Percentiles rank a stretch among this genome's conserved stretches.
Evolutionary conservation across 2,888 invertebrate species (phyloP).

Genomic region (Dolichopus griseipennis): DNA sequence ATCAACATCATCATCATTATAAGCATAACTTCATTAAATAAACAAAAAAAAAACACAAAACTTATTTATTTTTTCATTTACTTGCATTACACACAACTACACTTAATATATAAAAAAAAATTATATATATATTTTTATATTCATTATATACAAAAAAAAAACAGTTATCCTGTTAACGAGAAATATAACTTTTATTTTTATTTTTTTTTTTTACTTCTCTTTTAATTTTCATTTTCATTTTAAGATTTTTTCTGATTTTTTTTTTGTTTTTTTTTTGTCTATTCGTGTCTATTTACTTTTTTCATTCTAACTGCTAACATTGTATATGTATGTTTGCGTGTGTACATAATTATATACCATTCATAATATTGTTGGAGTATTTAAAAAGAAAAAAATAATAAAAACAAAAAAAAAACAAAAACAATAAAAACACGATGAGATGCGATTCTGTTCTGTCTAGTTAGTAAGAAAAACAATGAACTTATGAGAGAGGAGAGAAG

Average conservation of each 20-base stretch:
- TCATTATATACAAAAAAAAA: neutral
- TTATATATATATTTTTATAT: neutral
- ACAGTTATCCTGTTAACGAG: neutral
- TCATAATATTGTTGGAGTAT: neutral
- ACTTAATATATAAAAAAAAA: neutral
- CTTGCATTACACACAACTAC: too few species aligned
- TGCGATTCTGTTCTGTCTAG: too few species aligned
- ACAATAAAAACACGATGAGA: neutral
- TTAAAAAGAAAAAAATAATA: neutral
- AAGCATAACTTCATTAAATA: neutral
- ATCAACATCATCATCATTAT: neutral
- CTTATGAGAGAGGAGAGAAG: too few species aligned
- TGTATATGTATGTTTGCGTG: neutral
- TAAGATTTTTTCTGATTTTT: neutral
- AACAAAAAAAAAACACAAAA: neutral
- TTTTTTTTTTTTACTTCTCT: neutral
- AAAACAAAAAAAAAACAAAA: too few species aligned
- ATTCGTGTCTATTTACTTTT: neutral
- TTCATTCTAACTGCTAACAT: neutral
- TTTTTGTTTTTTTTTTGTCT: neutral
- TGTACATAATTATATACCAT: neutral
- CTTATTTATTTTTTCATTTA: too few species aligned
- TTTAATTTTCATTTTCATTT: conserved; percentile 4
- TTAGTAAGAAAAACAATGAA: too few species aligned
- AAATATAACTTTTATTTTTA: neutral